Evolutionary conservation across 2,888 invertebrate genomes (phyloP), one percentile per base, ranked within the genome.

Genomic region (Neoscelio sp.): DNA sequence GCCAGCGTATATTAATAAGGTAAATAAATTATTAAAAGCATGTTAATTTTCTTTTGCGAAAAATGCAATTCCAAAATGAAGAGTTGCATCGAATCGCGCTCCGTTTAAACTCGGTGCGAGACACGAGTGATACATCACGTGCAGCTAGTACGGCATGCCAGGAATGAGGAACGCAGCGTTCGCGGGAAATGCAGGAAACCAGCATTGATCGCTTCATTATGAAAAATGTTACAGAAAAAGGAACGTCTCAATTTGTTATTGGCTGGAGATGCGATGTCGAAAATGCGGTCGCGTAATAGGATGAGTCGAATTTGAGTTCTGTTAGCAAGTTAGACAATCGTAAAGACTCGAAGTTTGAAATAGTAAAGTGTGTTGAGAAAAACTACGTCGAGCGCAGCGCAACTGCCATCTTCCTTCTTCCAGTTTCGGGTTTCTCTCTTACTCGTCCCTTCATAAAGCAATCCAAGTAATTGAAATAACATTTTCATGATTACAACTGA

Each of bases 101-200:
- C 8, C 20, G 17, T 4, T 38, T 17, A 26, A 50, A 58, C 46
- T 46, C 17, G 8, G 40, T 60, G 28, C 60, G 58, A 67, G 58
- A 50, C 42, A 56, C 67, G 33, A 60, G 56, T 54, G 74, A 70
- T 79, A 60, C 78, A 56, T 79, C 64, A 65, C 58, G 75, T 65
- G 56, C 62, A 71, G 64, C 40, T 18, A 68, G 64, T 30, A 56
- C 64, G 79, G 79, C 75, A 75, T 50, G 71, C 79, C 35, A 60
- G 67, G 79, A 79, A 75, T 79, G 79, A 70, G 60, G 54, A 52
- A 38, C 26, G 23, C 17, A 15, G 56, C 42, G 68, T 58, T 56
- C 40, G 44, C 74, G 68, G 78, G 52, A 79, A 79, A 79, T 62
- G 62, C 60, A 54, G 68, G 50, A 76, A 76, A 76, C 48, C 64